Evolutionary conservation across 64 coral and sea anemone species (phyloP).

Genomic region (Pocillopora damicornis): DNA sequence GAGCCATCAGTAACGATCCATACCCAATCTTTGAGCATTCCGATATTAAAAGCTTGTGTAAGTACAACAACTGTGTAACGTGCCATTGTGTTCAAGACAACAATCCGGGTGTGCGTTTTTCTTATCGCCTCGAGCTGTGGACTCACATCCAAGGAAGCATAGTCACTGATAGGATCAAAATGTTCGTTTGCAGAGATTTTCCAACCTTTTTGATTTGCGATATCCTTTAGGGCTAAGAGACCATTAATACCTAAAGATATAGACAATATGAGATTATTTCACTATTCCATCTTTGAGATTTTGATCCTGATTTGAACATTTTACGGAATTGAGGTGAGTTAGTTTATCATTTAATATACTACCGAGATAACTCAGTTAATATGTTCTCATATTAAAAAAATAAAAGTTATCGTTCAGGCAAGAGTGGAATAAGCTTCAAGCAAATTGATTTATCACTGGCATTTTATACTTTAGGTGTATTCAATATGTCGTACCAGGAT

Average conservation of each 20-base stretch:
- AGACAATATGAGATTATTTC: no score
- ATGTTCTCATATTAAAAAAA: no score
- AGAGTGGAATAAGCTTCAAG: no score
- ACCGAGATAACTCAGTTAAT: no score
- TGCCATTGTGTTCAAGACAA: conserved; percentile 66
- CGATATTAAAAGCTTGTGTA: conserved; percentile 50
- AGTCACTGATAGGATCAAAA: conserved; percentile 54
- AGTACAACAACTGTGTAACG: conserved; percentile 64
- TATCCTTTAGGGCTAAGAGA: conserved; percentile 62
- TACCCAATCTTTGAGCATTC: conserved; percentile 68
- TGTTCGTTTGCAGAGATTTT: conserved; percentile 69
- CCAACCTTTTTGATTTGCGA: conserved; percentile 68
- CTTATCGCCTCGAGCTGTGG: conserved; percentile 48
- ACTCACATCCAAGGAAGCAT: conserved; percentile 32
- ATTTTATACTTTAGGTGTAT: no score
- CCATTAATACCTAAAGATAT: conserved; percentile 59
- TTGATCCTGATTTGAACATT: no score
- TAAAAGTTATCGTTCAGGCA: no score
- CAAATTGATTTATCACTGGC: no score
- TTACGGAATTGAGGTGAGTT: no score
- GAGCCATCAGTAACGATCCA: conserved; percentile 79
- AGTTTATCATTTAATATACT: no score
- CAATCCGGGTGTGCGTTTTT: conserved; percentile 48
- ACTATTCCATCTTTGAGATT: no score
- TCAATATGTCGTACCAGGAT: no score